Evolutionary conservation across 2,888 invertebrate genomes (phyloP).

Genomic region (Nomada fabriciana): DNA sequence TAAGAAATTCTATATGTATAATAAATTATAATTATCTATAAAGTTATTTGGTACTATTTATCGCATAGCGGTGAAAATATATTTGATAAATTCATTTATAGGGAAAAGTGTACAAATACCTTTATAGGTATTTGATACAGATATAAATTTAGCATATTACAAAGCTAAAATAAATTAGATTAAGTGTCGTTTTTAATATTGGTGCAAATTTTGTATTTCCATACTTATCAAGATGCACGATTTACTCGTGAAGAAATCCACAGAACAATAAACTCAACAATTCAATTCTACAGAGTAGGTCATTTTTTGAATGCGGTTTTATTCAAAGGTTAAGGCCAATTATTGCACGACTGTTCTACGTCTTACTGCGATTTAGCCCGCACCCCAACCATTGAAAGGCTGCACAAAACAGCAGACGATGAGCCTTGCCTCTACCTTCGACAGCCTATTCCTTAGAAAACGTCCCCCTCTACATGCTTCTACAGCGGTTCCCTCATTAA

Average conservation of each 20-base stretch:
- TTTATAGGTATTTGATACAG: no score
- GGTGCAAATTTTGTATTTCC: no score
- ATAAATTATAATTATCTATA: background rate
- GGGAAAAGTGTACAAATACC: background rate
- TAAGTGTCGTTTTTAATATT: no score
- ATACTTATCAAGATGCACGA: no score
- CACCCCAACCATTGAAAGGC: constrained; percentile 19
- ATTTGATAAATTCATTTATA: background rate
- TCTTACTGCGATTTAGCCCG: background rate
- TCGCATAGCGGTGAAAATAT: background rate
- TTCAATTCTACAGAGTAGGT: background rate
- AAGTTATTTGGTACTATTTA: no score
- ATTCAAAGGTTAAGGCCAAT: background rate
- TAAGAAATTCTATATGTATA: no score
- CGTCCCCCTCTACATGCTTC: constrained; percentile 34
- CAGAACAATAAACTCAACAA: no score
- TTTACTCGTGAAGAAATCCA: no score
- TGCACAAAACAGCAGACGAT: constrained; percentile 30
- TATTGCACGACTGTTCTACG: background rate
- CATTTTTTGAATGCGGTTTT: background rate
- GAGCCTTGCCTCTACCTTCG: constrained; percentile 43
- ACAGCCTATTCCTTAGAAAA: constrained; percentile 50
- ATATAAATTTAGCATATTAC: no score
- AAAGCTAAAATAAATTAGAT: no score
- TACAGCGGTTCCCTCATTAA: constrained; percentile 65